Evolutionary conservation across 2,888 invertebrate species (phyloP).

Genomic region (Crematogaster levior): DNA sequence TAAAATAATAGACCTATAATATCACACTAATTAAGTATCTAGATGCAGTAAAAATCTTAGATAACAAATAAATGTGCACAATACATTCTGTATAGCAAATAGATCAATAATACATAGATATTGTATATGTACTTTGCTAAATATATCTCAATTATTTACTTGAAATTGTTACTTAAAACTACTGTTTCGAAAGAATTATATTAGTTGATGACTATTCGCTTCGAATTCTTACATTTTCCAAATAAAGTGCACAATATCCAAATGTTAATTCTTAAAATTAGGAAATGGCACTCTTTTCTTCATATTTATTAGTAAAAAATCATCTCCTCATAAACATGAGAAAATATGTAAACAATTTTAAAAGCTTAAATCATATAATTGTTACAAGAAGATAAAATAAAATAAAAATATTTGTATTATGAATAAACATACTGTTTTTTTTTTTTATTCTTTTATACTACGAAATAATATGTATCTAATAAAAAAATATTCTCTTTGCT

Average conservation of each 20-base stretch:
- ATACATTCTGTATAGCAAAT: not conserved
- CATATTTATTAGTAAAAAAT: not conserved
- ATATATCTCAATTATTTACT: constrained; percentile 6
- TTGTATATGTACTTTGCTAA: not conserved
- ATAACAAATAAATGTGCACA: not conserved
- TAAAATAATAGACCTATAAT: not conserved
- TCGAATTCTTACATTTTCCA: not conserved
- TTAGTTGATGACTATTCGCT: not conserved
- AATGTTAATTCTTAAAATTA: constrained; percentile 4
- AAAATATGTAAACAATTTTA: not conserved
- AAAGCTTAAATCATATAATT: not conserved
- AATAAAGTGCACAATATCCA: not conserved
- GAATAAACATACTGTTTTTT: not conserved
- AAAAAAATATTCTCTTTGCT: not conserved
- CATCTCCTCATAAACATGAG: not conserved
- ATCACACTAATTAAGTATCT: constrained; percentile 40
- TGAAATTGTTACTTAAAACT: too few species aligned
- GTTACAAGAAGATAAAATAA: not conserved
- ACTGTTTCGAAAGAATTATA: not conserved
- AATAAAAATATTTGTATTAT: constrained; percentile 12
- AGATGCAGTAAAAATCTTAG: not conserved
- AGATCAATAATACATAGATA: not conserved
- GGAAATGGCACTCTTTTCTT: not conserved
- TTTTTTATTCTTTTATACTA: not conserved
- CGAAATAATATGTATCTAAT: not conserved